Base-by-base conservation (phyloP, 1,140 invertebrate genomes). In the Macrostomum lignano region DNA sequence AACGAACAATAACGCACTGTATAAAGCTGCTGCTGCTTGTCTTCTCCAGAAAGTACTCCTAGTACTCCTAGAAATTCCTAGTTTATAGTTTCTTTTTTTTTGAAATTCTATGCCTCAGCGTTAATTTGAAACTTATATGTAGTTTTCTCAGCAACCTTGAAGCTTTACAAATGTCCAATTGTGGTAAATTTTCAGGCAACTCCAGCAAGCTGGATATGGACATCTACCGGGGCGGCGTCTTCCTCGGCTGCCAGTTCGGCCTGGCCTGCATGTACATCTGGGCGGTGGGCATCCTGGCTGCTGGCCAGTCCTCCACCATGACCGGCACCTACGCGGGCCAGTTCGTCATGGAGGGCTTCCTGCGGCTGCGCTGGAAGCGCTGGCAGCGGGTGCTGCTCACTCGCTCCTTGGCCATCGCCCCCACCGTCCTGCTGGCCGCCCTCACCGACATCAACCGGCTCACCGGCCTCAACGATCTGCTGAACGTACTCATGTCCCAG, bases 361-460 rank as follows among this genome's bases (percentile, higher is more conserved):
- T 86, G 3, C 74, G 82, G 51, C 58, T 86, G 7, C 67, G 70
- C 46, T 82, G 76, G 76, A 66, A 71, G 3, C 60, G 73, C 28
- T 86, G 78, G 78, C 74, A 75, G 48, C 54, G 79, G 59, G 74
- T 84, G 4, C 53, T 84, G 3, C 64, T 78, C 33, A 86, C 78
- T 1, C 62, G 79, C 41, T 65, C 69, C 2, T 73, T 84, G 41
- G 79, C 79, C 13, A 82, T 86, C 43, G 54, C 73, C 7, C 79
- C 78, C 2, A 84, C 78, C n/a, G 70, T 86, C 36, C 61, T 72
- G 5, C 61, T 76, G 1, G 73, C 77, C 2, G 66, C 71, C 39
- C 32, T 65, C 39, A 65, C 65, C 30, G 58, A 71, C 31, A 70
- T 84, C 41, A 48, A 68, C 13, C 65, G 78, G 40, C 52, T 86